Conservation (phyloP, 2,113 vertebrate genomes). For the Ctenomys sociabilis region DNA sequence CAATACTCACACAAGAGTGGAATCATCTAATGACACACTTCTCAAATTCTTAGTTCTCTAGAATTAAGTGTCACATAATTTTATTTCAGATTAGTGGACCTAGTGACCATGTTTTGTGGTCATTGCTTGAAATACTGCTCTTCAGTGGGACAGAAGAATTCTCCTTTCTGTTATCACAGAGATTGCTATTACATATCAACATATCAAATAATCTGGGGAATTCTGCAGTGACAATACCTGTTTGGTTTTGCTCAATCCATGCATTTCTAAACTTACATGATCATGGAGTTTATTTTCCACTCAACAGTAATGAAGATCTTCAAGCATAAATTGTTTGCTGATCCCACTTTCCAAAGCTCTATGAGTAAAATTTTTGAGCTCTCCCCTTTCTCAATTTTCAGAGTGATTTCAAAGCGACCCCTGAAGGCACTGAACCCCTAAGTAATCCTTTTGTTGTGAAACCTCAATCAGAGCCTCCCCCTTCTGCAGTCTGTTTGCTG, state of each 20-base stretch:
- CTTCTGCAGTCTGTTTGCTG: background rate
- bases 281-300: background rate
- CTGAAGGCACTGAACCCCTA: background rate
- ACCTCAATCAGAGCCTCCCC: background rate
- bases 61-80: background rate
- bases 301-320: background rate
- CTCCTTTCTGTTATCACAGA: background rate
- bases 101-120: background rate
- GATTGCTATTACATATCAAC: background rate
- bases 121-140: background rate
- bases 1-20: background rate
- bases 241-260: background rate
- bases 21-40: background rate
- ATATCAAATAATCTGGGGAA: background rate
- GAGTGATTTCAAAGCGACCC: background rate
- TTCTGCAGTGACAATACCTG: background rate
- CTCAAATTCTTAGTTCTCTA: background rate
- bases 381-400: background rate
- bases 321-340: background rate
- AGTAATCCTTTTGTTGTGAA: background rate
- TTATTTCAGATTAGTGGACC: background rate
- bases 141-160: background rate
- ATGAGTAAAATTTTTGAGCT: background rate
- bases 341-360: background rate
- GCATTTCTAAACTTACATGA: background rate